phyloP scores from a whole-genome alignment of 2,888 invertebrate genomes.

The Hermaeophaga mercurialis region DNA sequence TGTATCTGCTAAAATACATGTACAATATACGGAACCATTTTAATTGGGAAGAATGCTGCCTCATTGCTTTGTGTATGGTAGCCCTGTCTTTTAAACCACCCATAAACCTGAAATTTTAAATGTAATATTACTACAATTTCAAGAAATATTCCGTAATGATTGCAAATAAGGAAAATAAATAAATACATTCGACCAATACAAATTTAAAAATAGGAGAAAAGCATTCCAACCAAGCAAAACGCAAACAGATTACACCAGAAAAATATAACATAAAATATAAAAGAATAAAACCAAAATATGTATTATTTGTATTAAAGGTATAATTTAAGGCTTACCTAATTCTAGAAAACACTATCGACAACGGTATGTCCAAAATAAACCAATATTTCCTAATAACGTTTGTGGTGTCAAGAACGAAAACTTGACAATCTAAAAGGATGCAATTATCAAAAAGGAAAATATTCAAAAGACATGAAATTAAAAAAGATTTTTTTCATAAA shows the following conservation, averaged over 20 bases:
- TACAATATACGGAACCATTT: slow-evolving; percentile 94
- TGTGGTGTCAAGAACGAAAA: slow-evolving; percentile 84
- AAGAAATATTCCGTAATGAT: too few species aligned
- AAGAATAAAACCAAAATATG: neutral
- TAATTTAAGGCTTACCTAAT: slow-evolving; percentile 66
- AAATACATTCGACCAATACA: too few species aligned
- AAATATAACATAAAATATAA: too few species aligned
- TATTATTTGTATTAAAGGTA: neutral
- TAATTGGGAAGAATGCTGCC: slow-evolving; percentile 86
- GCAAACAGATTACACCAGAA: too few species aligned
- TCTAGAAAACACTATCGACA: slow-evolving; percentile 77
- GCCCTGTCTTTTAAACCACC: slow-evolving; percentile 66
- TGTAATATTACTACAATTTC: neutral
- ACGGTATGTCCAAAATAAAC: slow-evolving; percentile 80
- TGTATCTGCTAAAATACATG: slow-evolving; percentile 86
- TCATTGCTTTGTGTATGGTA: slow-evolving; percentile 78
- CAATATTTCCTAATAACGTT: slow-evolving; percentile 87
- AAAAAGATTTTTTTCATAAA: neutral
- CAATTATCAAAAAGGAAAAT: too few species aligned
- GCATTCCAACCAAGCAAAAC: too few species aligned
- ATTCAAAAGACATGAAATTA: too few species aligned
- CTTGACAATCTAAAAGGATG: slow-evolving; percentile 75
- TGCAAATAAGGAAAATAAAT: too few species aligned
- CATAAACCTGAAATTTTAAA: slow-evolving; percentile 65
- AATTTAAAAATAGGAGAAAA: too few species aligned